phyloP scores from a whole-genome alignment of 2,113 vertebrate species.

The Baryphthengus martii region DNA sequence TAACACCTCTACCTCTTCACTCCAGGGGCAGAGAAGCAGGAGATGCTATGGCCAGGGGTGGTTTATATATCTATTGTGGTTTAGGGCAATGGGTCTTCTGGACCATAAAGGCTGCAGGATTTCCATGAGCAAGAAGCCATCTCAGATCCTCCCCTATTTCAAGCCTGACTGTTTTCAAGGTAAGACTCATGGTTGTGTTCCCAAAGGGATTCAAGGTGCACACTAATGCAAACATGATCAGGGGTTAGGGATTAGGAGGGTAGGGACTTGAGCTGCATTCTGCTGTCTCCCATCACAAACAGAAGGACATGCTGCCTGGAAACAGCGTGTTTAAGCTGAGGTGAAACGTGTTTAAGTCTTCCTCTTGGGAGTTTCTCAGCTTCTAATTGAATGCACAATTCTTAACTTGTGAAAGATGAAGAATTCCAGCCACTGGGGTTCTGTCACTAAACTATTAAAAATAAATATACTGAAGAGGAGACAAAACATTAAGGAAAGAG shows the following conservation, averaged over 20 bases:
- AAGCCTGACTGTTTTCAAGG: neutral
- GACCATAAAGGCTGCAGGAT: neutral
- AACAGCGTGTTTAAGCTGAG: neutral
- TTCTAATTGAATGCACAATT: conserved; percentile 18
- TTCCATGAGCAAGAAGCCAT: neutral
- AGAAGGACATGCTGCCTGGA: neutral
- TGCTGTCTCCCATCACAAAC: neutral
- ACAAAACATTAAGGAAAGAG: neutral
- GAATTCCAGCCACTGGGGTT: neutral
- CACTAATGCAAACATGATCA: fast-evolving
- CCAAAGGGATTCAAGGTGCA: neutral
- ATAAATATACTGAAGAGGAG: conserved; percentile 14
- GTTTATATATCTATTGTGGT: neutral
- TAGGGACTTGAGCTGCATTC: neutral
- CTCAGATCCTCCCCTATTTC: neutral
- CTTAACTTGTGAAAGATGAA: neutral
- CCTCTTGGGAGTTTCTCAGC: neutral
- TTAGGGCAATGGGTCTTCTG: neutral
- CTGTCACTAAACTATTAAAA: conserved; percentile 27
- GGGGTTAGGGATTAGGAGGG: neutral
- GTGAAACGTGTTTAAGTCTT: neutral
- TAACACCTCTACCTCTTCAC: neutral
- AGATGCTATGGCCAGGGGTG: neutral
- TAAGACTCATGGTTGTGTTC: neutral
- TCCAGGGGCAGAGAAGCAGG: neutral